Conservation (phyloP, 2,888 invertebrate species). For the Hypsopygia costalis region DNA sequence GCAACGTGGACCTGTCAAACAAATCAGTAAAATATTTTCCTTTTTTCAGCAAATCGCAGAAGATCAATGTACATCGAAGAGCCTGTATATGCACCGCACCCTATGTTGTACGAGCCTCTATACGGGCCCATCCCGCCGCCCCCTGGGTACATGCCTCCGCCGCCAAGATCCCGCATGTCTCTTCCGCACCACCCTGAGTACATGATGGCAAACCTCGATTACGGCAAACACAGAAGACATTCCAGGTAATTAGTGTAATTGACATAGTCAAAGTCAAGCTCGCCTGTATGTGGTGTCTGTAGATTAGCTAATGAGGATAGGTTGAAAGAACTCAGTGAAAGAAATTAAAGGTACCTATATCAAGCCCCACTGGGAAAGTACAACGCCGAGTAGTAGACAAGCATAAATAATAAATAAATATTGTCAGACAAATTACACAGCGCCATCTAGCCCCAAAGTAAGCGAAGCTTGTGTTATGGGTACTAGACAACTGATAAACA, state of each 20-base stretch:
- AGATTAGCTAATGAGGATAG: too few relatives aligned
- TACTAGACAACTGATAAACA: too few relatives aligned
- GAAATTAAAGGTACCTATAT: too few relatives aligned
- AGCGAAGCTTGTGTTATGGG: too few relatives aligned
- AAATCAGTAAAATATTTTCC: too few relatives aligned
- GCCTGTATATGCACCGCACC: conserved; percentile 57
- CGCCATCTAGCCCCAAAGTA: too few relatives aligned
- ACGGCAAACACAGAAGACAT: conserved; percentile 54
- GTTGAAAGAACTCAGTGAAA: too few relatives aligned
- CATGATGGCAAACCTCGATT: conserved; percentile 46
- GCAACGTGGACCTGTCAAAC: too few relatives aligned
- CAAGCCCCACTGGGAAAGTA: too few relatives aligned
- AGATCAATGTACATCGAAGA: conserved; percentile 67
- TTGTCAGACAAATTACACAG: too few relatives aligned
- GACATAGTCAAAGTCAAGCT: neutral
- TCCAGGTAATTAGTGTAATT: conserved; percentile 51
- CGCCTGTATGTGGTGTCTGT: neutral
- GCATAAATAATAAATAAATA: too few relatives aligned
- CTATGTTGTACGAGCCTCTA: conserved; percentile 62
- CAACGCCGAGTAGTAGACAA: too few relatives aligned
- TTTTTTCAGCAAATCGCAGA: conserved; percentile 57
- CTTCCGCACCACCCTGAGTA: conserved; percentile 63
- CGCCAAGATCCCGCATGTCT: conserved; percentile 57
- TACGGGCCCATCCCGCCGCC: conserved; percentile 54
- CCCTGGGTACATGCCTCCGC: conserved; percentile 49